Percentiles rank a stretch among this genome's conserved stretches.
Conservation (phyloP, 1,140 invertebrate genomes). For the Laodelphax striatellus region DNA sequence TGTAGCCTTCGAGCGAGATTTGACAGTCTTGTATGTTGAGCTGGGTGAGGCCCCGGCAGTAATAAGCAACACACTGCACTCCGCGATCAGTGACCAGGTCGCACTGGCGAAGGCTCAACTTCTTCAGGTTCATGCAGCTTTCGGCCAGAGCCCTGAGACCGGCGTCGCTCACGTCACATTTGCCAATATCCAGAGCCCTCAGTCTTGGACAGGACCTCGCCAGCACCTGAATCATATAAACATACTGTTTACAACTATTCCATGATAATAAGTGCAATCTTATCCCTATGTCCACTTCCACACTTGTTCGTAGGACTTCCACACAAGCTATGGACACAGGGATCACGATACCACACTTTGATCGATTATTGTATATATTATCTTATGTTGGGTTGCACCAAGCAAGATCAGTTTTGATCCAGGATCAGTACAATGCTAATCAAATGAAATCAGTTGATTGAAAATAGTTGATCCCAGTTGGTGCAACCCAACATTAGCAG, state of each 20-base stretch:
- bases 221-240: conserved; percentile 30
- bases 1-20: conserved; percentile 74
- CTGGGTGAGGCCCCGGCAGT: conserved; percentile 75
- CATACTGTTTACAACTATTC: too few species aligned
- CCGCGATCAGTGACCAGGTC: conserved; percentile 79
- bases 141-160: conserved; percentile 73
- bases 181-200: conserved; percentile 77
- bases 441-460: too few species aligned
- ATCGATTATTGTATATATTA: too few species aligned
- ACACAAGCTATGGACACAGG: too few species aligned
- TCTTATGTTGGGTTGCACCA: too few species aligned
- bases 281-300: too few species aligned
- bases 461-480: too few species aligned
- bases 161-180: conserved; percentile 83
- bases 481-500: too few species aligned
- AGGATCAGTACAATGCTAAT: too few species aligned
- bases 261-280: not conserved
- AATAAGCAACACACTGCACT: conserved; percentile 73
- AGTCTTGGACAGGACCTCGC: conserved; percentile 72
- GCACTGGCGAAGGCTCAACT: conserved; percentile 78
- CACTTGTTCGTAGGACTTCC: too few species aligned
- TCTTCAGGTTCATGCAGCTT: conserved; percentile 81
- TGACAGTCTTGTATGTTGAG: conserved; percentile 86
- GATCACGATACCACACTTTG: too few species aligned
- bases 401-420: too few species aligned